These are phyloP conservation scores for Hirudo medicinalis DNA, from an alignment of 1,140 invertebrate species.

Conservation along the genomic window DNA sequence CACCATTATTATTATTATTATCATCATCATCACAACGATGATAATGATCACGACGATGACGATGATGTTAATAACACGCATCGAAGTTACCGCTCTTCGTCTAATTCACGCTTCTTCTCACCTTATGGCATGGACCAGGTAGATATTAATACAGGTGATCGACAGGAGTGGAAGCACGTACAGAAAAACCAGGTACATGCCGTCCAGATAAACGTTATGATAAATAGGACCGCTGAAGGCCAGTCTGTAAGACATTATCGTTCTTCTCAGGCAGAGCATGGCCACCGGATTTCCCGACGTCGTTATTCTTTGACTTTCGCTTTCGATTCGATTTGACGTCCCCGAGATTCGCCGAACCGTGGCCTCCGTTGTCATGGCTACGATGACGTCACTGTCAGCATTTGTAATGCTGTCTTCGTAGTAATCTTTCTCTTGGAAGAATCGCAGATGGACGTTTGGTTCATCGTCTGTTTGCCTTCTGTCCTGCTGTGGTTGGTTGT, in stretches of 20 bases:
- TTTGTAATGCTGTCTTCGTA: background rate
- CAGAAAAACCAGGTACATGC: slow-evolving; percentile 12
- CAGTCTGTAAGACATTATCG: slow-evolving; percentile 17
- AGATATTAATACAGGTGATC: slow-evolving; percentile 8
- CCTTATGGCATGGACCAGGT: slow-evolving; percentile 15
- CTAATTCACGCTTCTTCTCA: background rate
- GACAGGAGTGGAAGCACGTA: slow-evolving; percentile 15
- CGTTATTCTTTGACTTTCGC: background rate
- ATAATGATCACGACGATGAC: no score
- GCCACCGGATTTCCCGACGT: background rate
- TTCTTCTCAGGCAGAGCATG: background rate
- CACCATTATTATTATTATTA: no score
- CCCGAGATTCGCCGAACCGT: no score
- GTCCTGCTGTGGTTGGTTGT: slow-evolving; percentile 6
- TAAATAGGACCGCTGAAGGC: slow-evolving; percentile 14
- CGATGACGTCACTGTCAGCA: background rate
- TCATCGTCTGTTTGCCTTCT: background rate
- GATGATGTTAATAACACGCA: background rate
- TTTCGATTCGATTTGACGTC: background rate
- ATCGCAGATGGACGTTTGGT: background rate
- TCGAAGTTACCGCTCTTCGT: background rate
- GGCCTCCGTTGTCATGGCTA: background rate
- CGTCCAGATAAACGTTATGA: slow-evolving; percentile 18
- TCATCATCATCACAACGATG: no score
- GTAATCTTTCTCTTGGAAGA: background rate